Evolutionary conservation across 1,140 invertebrate species (phyloP), one percentile per base, ranked within the genome.

Genomic region (Drosophila yakuba): DNA sequence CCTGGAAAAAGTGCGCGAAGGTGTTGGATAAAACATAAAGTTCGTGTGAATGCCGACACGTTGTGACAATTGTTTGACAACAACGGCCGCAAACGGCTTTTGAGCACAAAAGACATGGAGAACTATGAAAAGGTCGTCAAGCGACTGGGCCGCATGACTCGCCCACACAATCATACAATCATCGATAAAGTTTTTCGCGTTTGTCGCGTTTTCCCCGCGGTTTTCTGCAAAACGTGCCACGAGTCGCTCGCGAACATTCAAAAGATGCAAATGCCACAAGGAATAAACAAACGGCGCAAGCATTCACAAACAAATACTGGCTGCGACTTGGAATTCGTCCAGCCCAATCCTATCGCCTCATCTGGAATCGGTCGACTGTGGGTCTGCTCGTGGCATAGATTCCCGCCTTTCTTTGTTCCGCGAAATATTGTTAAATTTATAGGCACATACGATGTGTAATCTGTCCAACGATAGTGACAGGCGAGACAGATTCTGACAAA

Each of bases 21-120:
- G 88, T 91, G 88, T 90, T 84, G 80, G 47, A 77, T 79, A 74
- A 81, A 91, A 91, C 88, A 91, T 85, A 91, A 85, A 91, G 84
- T 91, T 91, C 88, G 88, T 91, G 88, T 91, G 88, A 91, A 91
- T 91, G 73, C 88, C 89, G 80, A 91, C 88, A 91, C 88, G 89
- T 73, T 91, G 88, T 78, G 85, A 89, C 85, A 89, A 89, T 80
- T 89, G 84, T 83, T 88, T 88, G 80, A 89, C 84, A 89, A 83
- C 79, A 82, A 61, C 64, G 50, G 51, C 71, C 50, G 39, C 25
- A 59, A 77, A 66, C 54, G 47, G 50, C 17, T 17, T 17, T 17
- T 17, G 20, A 20, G 60, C 62, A 57, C 28, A 59, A 51, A 51
- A 60, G 74, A 57, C 62, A 61, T 47, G 56, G 11, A 54, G 39